Evolutionary conservation across 2,113 vertebrate genomes (phyloP).

Genomic region (Epinephelus cyanopodus): DNA sequence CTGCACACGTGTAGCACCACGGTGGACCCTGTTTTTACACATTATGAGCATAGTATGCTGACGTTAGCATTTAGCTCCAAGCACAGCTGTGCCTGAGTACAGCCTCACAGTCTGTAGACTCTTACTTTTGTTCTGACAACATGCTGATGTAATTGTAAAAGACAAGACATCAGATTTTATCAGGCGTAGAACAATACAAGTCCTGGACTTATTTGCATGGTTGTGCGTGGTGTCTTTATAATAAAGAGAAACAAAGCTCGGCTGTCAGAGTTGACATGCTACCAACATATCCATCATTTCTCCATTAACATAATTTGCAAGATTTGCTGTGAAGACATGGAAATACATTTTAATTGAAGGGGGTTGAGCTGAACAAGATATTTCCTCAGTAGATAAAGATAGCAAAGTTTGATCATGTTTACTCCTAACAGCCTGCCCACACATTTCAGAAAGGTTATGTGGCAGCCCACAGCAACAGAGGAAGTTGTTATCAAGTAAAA

Average conservation of each 20-base stretch:
- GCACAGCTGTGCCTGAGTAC: not conserved
- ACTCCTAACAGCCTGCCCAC: constrained; percentile 29
- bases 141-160: not conserved
- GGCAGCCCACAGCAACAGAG: constrained; percentile 33
- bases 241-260: not conserved
- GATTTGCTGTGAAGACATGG: not conserved
- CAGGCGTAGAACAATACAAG: not conserved
- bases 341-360: not conserved
- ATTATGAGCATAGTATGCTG: too few species aligned
- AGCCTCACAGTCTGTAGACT: not conserved
- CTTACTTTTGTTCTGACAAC: not conserved
- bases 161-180: not conserved
- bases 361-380: not conserved
- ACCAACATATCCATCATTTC: not conserved
- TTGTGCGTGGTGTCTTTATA: not conserved
- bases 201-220: not conserved
- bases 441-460: constrained; percentile 31
- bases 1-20: too few species aligned
- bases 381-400: constrained; percentile 27
- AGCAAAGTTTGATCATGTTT: not conserved
- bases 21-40: too few species aligned
- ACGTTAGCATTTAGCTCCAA: too few species aligned
- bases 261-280: not conserved
- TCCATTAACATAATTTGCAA: not conserved
- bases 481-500: constrained; percentile 49